These are phyloP conservation scores for Megathymus violae DNA, from an alignment of 1,140 invertebrate species.

Conservation along the genomic window DNA sequence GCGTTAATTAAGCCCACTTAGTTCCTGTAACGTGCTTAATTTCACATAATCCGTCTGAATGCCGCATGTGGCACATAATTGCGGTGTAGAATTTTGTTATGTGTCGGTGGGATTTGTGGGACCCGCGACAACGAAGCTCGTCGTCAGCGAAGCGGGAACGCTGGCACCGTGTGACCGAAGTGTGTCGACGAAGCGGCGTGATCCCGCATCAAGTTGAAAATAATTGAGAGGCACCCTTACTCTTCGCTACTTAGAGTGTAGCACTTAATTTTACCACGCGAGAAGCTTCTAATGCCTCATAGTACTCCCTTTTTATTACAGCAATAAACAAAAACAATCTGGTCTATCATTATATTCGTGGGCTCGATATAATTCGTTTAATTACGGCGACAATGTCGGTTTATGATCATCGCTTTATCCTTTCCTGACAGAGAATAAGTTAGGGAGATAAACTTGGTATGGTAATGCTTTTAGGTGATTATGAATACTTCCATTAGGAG, in stretches of 20 bases:
- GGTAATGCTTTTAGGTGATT: constrained; percentile 20
- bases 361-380: constrained; percentile 22
- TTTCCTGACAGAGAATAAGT: constrained; percentile 27
- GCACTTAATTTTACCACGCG: constrained; percentile 77
- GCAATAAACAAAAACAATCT: constrained; percentile 53
- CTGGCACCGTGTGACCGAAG: neutral
- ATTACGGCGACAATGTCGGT: constrained; percentile 21
- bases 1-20: too few relatives aligned
- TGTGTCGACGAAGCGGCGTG: constrained; percentile 53
- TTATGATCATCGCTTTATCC: constrained; percentile 23
- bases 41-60: constrained; percentile 74
- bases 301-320: constrained; percentile 57
- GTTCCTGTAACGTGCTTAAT: constrained; percentile 69
- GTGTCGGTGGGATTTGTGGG: constrained; percentile 60
- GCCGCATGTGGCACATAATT: constrained; percentile 69
- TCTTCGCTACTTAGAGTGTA: constrained; percentile 61
- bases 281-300: constrained; percentile 60
- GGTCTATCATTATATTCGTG: constrained; percentile 36
- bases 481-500: constrained; percentile 29
- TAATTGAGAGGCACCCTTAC: constrained; percentile 72
- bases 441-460: constrained; percentile 25
- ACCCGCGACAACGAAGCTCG: neutral
- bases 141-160: constrained; percentile 8
- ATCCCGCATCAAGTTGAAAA: constrained; percentile 75
- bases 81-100: constrained; percentile 67